These are phyloP conservation scores for Metaphire vulgaris DNA, from an alignment of 1,140 invertebrate genomes.

Conservation along the genomic window DNA sequence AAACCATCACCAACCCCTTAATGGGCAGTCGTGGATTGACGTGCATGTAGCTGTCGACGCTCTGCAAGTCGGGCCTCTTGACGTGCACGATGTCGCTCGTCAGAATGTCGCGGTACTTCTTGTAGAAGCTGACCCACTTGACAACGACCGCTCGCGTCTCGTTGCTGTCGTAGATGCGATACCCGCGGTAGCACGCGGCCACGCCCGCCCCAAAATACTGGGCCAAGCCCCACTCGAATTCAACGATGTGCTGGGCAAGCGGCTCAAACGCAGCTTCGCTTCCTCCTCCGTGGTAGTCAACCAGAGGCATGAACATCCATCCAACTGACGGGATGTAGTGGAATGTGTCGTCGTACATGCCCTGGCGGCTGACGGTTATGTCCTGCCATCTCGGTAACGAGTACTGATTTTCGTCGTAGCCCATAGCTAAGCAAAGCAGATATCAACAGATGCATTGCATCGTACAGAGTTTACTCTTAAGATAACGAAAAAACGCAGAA, in stretches of 20 bases:
- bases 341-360: slow-evolving; percentile 24
- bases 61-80: slow-evolving; percentile 16
- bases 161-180: slow-evolving; percentile 12
- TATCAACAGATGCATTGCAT: no score
- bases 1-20: slow-evolving; percentile 16
- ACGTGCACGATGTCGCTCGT: slow-evolving; percentile 22
- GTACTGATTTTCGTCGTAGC: slow-evolving; percentile 22
- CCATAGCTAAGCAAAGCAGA: no score
- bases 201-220: slow-evolving; percentile 25
- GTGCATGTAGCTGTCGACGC: slow-evolving; percentile 25
- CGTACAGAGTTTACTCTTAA: no score
- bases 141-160: slow-evolving; percentile 13
- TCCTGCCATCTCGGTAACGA: slow-evolving; percentile 22
- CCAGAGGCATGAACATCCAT: slow-evolving; percentile 24
- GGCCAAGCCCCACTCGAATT: slow-evolving; percentile 22
- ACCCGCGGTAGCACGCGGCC: slow-evolving; percentile 21
- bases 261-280: slow-evolving; percentile 12
- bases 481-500: no score
- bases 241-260: slow-evolving; percentile 7
- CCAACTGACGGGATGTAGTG: slow-evolving; percentile 9
- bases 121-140: slow-evolving; percentile 23
- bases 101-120: slow-evolving; percentile 12
- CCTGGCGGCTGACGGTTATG: slow-evolving; percentile 16
- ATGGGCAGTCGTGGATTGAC: slow-evolving; percentile 7
- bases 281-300: slow-evolving; percentile 19